Evolutionary conservation across 2,888 invertebrate species (phyloP).

Genomic region (Philereme vetulata): DNA sequence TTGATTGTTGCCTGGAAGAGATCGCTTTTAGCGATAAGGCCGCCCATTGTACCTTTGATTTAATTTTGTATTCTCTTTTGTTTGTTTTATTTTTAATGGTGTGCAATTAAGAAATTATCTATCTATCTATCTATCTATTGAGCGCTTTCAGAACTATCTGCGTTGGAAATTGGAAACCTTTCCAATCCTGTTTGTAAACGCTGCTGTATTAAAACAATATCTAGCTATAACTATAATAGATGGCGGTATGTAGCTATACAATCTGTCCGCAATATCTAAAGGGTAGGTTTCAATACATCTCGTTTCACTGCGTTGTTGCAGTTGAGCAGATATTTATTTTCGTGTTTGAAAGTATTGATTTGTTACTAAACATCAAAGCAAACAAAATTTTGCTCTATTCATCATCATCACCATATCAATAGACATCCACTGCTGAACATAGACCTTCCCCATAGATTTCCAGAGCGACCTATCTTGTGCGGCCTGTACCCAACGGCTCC

Average conservation of each 20-base stretch:
- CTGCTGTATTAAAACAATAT: background rate
- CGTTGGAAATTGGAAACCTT: conserved; percentile 1
- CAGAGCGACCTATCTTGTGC: too few species aligned
- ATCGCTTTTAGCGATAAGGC: too few species aligned
- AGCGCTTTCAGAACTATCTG: conserved; percentile 7
- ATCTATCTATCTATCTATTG: too few species aligned
- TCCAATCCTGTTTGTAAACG: conserved; percentile 7
- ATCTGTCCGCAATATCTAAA: conserved; percentile 16
- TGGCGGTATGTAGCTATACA: background rate
- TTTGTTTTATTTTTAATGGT: too few species aligned
- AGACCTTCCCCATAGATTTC: too few species aligned
- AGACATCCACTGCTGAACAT: too few species aligned
- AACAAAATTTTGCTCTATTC: background rate
- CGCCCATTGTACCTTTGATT: too few species aligned
- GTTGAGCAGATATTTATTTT: conserved; percentile 11
- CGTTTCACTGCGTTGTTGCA: conserved; percentile 11
- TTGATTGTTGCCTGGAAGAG: too few species aligned
- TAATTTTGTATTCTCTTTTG: too few species aligned
- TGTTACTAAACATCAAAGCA: conserved; percentile 3
- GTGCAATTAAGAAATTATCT: too few species aligned
- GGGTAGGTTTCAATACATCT: conserved; percentile 12
- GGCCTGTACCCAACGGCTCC: too few species aligned
- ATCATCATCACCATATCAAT: too few species aligned
- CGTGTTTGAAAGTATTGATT: background rate
- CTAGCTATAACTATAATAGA: background rate